These are phyloP conservation scores for Apeltes quadracus DNA, from an alignment of 2,113 vertebrate species.

Conservation along the genomic window DNA sequence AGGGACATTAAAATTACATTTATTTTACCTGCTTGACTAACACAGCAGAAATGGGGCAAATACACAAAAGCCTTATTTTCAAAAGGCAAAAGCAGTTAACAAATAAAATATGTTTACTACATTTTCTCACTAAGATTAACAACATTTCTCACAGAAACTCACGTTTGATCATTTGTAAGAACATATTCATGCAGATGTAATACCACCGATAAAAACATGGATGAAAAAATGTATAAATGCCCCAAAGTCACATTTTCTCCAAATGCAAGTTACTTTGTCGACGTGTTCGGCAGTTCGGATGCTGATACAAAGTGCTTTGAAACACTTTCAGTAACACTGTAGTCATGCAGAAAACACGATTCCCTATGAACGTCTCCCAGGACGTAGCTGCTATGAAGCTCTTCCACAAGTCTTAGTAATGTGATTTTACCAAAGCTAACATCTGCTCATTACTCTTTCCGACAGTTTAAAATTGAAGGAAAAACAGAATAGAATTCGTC, in stretches of 20 bases:
- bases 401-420: not conserved
- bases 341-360: not conserved
- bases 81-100: not conserved
- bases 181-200: not conserved
- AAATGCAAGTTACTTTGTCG: not conserved
- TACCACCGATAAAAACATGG: not conserved
- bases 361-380: not conserved
- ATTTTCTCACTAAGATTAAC: not conserved
- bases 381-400: constrained; percentile 2
- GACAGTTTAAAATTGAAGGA: not conserved
- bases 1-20: not conserved
- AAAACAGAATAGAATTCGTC: not conserved
- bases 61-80: not conserved
- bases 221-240: not conserved
- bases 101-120: not conserved
- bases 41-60: not conserved
- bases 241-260: not conserved
- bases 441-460: not conserved
- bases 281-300: not conserved
- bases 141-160: not conserved
- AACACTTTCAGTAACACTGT: not conserved
- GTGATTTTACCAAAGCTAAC: constrained; percentile 19
- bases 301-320: not conserved
- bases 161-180: not conserved
- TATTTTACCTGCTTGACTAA: not conserved